These are phyloP conservation scores for Aelia acuminata DNA, from an alignment of 2,888 invertebrate species.

Conservation along the genomic window DNA sequence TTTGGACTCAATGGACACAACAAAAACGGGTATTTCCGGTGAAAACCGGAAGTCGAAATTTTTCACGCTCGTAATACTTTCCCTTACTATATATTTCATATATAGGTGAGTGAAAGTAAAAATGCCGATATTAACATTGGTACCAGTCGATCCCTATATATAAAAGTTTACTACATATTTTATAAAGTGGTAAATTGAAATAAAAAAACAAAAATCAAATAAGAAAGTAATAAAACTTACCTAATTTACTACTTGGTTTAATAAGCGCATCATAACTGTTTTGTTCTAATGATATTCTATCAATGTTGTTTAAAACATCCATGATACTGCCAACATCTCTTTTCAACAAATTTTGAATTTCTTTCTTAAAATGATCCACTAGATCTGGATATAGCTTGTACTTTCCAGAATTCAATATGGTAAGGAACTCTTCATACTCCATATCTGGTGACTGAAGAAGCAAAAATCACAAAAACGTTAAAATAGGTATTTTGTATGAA, in stretches of 20 bases:
- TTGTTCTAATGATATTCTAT: slow-evolving; percentile 77
- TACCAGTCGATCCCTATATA: too few relatives aligned
- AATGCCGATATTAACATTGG: too few relatives aligned
- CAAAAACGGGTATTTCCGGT: too few relatives aligned
- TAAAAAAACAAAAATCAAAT: slow-evolving; percentile 64
- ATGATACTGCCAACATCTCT: slow-evolving; percentile 74
- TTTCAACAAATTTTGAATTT: slow-evolving; percentile 74
- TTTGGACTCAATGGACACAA: too few relatives aligned
- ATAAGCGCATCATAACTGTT: slow-evolving; percentile 75
- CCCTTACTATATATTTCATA: too few relatives aligned
- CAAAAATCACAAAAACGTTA: slow-evolving; percentile 14
- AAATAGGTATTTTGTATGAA: neutral
- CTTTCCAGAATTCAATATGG: slow-evolving; percentile 76
- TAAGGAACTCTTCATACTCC: slow-evolving; percentile 78
- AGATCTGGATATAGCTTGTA: slow-evolving; percentile 75
- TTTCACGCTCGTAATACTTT: too few relatives aligned
- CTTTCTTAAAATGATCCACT: slow-evolving; percentile 75
- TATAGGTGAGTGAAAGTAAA: too few relatives aligned
- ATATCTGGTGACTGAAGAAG: slow-evolving; percentile 81
- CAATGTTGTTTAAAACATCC: slow-evolving; percentile 77
- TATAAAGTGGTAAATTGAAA: too few relatives aligned
- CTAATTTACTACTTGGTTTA: slow-evolving; percentile 78
- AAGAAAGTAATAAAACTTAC: slow-evolving; percentile 69
- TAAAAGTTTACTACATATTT: too few relatives aligned
- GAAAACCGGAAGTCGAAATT: too few relatives aligned